Base-by-base conservation (phyloP, 1,140 invertebrate genomes). In the Drosophila tristis region DNA sequence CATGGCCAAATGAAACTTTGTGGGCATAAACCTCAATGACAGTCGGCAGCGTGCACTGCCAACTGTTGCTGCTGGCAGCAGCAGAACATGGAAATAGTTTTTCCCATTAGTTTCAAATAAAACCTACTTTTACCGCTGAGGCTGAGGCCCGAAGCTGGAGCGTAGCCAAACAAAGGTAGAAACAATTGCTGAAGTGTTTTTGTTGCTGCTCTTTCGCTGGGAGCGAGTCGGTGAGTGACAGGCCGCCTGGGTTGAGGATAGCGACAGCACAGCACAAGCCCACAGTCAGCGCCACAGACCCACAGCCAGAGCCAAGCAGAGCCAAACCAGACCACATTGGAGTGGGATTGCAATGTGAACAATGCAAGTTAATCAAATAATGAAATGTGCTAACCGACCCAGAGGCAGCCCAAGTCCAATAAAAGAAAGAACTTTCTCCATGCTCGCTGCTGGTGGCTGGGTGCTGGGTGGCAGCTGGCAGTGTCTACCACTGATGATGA, bases 321-420 rank as follows among this genome's bases (percentile, higher is more conserved):
- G 43, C 53, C 53, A 26, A 39, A 39, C 35, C 35, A 39, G 35
- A 39, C 35, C 35, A 39, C 35, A 39, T 39, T 11, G 35, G 35
- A 13, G 35, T 39, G 20, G 55, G 53, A 60, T 72, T 86, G 81
- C 78, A 86, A 57, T 39, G 74, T 77, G 76, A 80, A 84, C 85
- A 89, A 90, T 89, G 76, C 85, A 89, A 87, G 71, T 64, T 86
- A 86, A 90, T 90, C 87, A 82, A 86, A 86, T 90, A 90, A 90
- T 86, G 86, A 82, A 82, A 80, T 74, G 78, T 68, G 72, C 74
- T 78, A 75, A 66, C 77, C 71, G 59, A 79, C 66, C 55, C 73
- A 57, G 45, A 55, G 49, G 58, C 61, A 53, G 31, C 49, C 26
- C 48, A 62, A 68, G 44, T 50, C 53, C 60, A 67, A 86, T 74